A percentile compares a stretch with the other conserved stretches of the same genome.
Evolutionary conservation across 2,797 vertebrate species (phyloP).

Genomic region (Cetoscarus ocellatus): DNA sequence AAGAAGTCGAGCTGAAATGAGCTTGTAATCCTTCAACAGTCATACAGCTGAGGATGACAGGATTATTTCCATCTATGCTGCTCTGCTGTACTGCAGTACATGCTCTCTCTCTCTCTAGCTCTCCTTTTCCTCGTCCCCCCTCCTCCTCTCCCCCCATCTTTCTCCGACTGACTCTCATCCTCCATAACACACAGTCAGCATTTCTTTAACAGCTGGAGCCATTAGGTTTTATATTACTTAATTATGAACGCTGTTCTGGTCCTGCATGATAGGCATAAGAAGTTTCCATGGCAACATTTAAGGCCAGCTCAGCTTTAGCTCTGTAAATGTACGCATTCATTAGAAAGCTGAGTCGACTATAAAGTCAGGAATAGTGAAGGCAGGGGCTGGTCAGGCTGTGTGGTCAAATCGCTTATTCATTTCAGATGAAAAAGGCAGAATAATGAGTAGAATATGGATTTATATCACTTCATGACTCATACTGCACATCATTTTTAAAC

Average conservation of each 20-base stretch:
- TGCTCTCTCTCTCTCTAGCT: conserved; percentile 16
- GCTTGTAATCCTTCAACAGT: conserved; percentile 66
- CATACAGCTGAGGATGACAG: conserved; percentile 56
- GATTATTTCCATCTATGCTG: conserved; percentile 50
- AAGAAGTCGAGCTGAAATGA: conserved; percentile 55
- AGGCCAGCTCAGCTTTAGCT: conserved; percentile 42
- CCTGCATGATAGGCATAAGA: conserved; percentile 52
- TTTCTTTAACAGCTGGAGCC: conserved; percentile 60
- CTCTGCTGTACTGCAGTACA: conserved; percentile 49
- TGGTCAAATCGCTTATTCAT: conserved; percentile 21
- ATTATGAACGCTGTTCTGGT: conserved; percentile 51
- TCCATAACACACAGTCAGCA: conserved; percentile 51
- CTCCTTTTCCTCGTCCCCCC: conserved; percentile 21
- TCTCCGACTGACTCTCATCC: conserved; percentile 41
- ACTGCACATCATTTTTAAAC: neutral
- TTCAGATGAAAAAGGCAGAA: conserved; percentile 37
- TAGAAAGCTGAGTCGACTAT: conserved; percentile 54
- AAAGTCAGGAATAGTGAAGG: conserved; percentile 37
- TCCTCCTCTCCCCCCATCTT: conserved; percentile 25
- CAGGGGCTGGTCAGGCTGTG: conserved; percentile 5
- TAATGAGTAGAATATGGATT: conserved; percentile 31
- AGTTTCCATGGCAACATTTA: conserved; percentile 49
- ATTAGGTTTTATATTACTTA: conserved; percentile 69
- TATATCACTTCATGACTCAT: neutral
- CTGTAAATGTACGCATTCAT: conserved; percentile 43